Evolutionary conservation across 1,140 invertebrate genomes (phyloP), one percentile per base, ranked within the genome.

Genomic region (Phocides pigmalion): DNA sequence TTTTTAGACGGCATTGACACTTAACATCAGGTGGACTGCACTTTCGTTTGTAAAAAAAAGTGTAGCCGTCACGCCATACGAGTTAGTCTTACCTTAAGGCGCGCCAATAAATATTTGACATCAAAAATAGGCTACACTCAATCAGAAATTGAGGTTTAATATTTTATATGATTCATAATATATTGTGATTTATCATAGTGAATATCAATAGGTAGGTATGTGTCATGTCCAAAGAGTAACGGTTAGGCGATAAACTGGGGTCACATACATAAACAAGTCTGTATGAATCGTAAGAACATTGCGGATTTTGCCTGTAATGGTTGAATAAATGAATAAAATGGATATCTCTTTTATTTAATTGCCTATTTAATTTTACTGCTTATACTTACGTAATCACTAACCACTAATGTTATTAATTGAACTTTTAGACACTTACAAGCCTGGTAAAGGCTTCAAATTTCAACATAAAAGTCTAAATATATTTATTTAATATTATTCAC

Each of bases 281-380:
- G 46, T 28, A 50, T 50, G 47, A 32, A 50, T 5, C 28, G 28
- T 6, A 46, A 28, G 25, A 50, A 50, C 47, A 50, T 50, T 35
- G 9, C 14, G 25, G 44, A 47, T 59, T 22, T 61, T 19, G 37
- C 41, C 37, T 17, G 47, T 50, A 25, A 50, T 32, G 28, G 22
- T 19, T 15, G 47, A 28, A 50, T 50, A 44, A 56, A 56, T 64
- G 62, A 64, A 56, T 64, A 50, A 50, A 50, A 15, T 50, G 14
- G 32, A 50, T 9, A 14, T 50, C 12, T 6, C 15, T 28, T 32
- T 32, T 3, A 32, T 32, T 32, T 32, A 32, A 32, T 32, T 14
- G 28, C 12, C 47, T 50, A n/a, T n/a, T 16, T 25, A 50, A 16
- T 22, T 50, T 15, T 28, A 8, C 14, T 50, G 14, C 14, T 47